Evolutionary conservation across 2,113 vertebrate species (phyloP).

Genomic region (Grammomys surdaster): DNA sequence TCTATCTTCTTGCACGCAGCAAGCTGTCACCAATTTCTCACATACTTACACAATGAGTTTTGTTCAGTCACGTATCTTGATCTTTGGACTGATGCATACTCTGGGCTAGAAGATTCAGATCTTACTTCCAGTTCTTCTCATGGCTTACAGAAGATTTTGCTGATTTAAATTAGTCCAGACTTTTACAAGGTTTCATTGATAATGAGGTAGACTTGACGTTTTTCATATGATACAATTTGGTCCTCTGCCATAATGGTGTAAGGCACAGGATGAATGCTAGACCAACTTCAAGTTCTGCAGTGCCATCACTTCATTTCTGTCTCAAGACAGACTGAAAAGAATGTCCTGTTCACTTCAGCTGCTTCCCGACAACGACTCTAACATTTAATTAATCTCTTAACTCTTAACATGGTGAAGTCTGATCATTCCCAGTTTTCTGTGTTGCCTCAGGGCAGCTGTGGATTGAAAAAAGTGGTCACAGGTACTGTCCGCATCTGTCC

Average conservation of each 20-base stretch:
- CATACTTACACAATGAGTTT: conserved; percentile 1
- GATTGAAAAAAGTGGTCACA: not conserved
- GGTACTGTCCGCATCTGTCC: not conserved
- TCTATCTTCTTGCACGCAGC: not conserved
- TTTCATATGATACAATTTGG: not conserved
- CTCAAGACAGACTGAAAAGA: not conserved
- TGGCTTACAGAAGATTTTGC: not conserved
- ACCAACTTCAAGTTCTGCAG: not conserved
- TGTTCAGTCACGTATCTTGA: not conserved
- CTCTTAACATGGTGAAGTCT: conserved; percentile 28
- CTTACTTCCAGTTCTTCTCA: not conserved
- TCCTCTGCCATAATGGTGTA: not conserved
- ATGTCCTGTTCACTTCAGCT: not conserved
- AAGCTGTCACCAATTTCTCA: not conserved
- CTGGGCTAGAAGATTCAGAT: not conserved
- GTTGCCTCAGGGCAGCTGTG: not conserved
- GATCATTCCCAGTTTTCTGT: conserved; percentile 22
- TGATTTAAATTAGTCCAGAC: conserved; percentile 13
- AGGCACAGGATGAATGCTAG: not conserved
- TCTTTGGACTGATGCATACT: not conserved
- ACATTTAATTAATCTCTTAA: conserved; percentile 56
- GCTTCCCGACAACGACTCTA: not conserved
- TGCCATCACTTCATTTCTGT: not conserved
- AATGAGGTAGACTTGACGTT: not conserved
- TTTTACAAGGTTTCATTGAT: not conserved